Conservation (phyloP, 1,140 invertebrate genomes). For the Cydia amplana region DNA sequence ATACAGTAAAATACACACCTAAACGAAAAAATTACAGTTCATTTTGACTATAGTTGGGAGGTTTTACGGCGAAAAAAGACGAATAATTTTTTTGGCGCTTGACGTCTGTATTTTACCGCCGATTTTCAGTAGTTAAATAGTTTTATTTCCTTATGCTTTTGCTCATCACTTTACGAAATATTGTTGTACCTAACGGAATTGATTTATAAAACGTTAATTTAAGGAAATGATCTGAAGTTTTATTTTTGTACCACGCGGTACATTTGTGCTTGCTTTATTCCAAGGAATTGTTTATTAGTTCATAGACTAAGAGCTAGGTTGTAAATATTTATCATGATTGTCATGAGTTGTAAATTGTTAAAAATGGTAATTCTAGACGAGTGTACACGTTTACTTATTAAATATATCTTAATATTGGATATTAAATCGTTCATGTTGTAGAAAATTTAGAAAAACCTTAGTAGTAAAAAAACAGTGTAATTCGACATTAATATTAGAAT, state of each 20-base stretch:
- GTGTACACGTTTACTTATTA: slow-evolving; percentile 64
- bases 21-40: too few species aligned
- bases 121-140: neutral
- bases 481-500: slow-evolving; percentile 44
- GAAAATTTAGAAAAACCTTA: slow-evolving; percentile 64
- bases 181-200: slow-evolving; percentile 30
- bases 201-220: slow-evolving; percentile 43
- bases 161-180: neutral
- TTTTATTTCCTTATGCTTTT: slow-evolving; percentile 26
- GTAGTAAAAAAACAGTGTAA: slow-evolving; percentile 66
- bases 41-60: too few species aligned
- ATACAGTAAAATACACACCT: too few species aligned
- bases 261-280: slow-evolving; percentile 50
- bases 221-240: slow-evolving; percentile 41
- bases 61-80: neutral
- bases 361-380: slow-evolving; percentile 58
- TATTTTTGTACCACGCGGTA: slow-evolving; percentile 55
- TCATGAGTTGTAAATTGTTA: slow-evolving; percentile 67
- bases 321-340: slow-evolving; percentile 70
- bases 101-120: slow-evolving; percentile 22
- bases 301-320: slow-evolving; percentile 47
- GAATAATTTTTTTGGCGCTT: slow-evolving; percentile 22
- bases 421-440: slow-evolving; percentile 76
- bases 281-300: slow-evolving; percentile 56
- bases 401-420: slow-evolving; percentile 54